phyloP scores from a whole-genome alignment of 1,140 invertebrate species.

The Carposina sasakii region DNA sequence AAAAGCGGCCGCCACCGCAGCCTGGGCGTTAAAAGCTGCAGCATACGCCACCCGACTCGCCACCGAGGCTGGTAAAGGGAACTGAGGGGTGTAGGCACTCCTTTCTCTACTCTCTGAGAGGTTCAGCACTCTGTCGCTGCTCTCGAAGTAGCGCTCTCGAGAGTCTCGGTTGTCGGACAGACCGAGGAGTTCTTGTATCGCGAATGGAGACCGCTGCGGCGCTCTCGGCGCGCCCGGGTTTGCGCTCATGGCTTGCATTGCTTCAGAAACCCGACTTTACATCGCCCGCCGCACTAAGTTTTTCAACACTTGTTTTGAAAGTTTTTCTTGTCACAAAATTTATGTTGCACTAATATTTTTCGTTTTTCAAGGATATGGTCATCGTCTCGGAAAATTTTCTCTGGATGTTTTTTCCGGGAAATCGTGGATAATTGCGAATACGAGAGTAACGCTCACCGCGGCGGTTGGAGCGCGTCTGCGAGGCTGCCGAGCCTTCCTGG shows the following conservation, averaged over 20 bases:
- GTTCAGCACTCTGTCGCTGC: slow-evolving; percentile 41
- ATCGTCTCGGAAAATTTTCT: too few relatives aligned
- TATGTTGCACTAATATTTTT: too few relatives aligned
- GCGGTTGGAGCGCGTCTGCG: slow-evolving; percentile 53
- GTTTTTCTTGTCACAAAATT: too few relatives aligned
- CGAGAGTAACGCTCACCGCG: slow-evolving; percentile 53
- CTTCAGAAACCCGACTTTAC: too few relatives aligned
- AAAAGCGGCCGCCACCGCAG: slow-evolving; percentile 89
- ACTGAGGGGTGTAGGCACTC: slow-evolving; percentile 61
- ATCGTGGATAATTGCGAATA: slow-evolving; percentile 31
- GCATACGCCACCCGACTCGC: slow-evolving; percentile 81
- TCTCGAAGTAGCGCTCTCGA: slow-evolving; percentile 43
- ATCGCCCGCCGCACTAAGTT: too few relatives aligned
- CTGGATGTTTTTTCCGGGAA: too few relatives aligned
- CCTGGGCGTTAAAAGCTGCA: slow-evolving; percentile 91
- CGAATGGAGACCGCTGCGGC: slow-evolving; percentile 91
- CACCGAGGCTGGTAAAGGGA: slow-evolving; percentile 75
- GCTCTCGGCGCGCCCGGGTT: slow-evolving; percentile 52
- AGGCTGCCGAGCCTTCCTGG: slow-evolving; percentile 46
- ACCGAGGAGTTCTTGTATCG: slow-evolving; percentile 92
- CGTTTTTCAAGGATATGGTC: slow-evolving; percentile 25
- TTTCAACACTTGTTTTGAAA: too few relatives aligned
- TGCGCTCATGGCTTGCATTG: slow-evolving; percentile 64
- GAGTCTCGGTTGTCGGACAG: slow-evolving; percentile 72
- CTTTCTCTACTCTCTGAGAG: slow-evolving; percentile 56